phyloP scores from a whole-genome alignment of 1,140 invertebrate species.

The Aphaenogaster rudis region DNA sequence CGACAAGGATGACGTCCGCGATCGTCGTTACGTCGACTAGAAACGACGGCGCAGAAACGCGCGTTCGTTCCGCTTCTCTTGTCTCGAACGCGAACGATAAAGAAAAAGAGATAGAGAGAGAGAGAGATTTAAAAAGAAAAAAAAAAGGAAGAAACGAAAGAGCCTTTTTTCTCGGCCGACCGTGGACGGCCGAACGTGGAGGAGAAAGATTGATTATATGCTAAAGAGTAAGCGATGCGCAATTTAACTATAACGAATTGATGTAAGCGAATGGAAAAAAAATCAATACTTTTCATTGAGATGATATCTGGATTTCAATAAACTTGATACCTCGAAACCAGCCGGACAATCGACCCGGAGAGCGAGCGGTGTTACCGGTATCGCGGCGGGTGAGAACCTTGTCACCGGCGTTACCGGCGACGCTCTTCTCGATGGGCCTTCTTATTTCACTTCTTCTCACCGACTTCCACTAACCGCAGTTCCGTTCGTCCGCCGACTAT shows the following conservation, averaged over 20 bases:
- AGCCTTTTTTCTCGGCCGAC: slow-evolving; percentile 52
- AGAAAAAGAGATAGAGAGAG: slow-evolving; percentile 38
- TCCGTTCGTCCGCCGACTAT: neutral
- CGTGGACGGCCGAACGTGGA: slow-evolving; percentile 36
- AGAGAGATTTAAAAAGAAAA: slow-evolving; percentile 43
- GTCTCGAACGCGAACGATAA: slow-evolving; percentile 40
- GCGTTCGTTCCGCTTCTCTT: slow-evolving; percentile 50
- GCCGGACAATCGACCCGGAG: slow-evolving; percentile 34
- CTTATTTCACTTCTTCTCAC: slow-evolving; percentile 40
- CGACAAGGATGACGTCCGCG: neutral
- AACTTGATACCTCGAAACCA: slow-evolving; percentile 84
- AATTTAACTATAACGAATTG: slow-evolving; percentile 82
- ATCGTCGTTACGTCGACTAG: slow-evolving; percentile 16
- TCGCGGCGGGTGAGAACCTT: neutral
- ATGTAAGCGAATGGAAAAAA: slow-evolving; percentile 83
- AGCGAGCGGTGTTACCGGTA: slow-evolving; percentile 28
- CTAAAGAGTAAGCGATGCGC: slow-evolving; percentile 81
- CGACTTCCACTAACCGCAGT: slow-evolving; percentile 26
- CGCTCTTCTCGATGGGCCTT: slow-evolving; percentile 29
- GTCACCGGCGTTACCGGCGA: neutral
- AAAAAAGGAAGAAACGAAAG: slow-evolving; percentile 43
- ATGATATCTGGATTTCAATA: slow-evolving; percentile 85
- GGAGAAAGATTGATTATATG: slow-evolving; percentile 71
- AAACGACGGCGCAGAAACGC: slow-evolving; percentile 6
- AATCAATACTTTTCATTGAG: slow-evolving; percentile 83